Evolutionary conservation across 2,888 invertebrate genomes (phyloP), one percentile per base, ranked within the genome.

Genomic region (Protonemura montana): DNA sequence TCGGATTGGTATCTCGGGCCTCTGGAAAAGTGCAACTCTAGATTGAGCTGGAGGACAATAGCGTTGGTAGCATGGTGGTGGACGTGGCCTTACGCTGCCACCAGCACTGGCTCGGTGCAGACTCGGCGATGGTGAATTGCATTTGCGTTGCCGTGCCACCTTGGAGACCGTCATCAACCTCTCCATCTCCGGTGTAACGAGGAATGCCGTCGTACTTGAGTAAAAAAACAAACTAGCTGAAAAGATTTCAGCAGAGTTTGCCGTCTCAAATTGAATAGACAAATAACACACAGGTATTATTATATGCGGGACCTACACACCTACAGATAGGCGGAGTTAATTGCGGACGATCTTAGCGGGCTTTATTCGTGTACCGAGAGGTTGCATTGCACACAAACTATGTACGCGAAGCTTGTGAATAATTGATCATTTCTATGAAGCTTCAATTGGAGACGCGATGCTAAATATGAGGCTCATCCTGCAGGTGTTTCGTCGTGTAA

Each of bases 141-240:
- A 59, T 59, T 59, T 59, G 59, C 59, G 21, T 59, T 59, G 13
- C 59, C 59, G 1, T 21, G 59, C 59, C 59, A 59, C 59, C 59
- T 59, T 59, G 59, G 59, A 59, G 59, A 2, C 59, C 59, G 59
- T 59, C 13, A 59, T 59, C 16, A 59, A 59, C 59, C 59, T 59
- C 59, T 59, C 59, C 59, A 21, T 35, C 35, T 10, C 5, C 35
- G 5, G 35, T 35, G n/a, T 30, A 27, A 29, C 13, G 27, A 29
- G 81, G 81, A 81, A 81, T 81, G 81, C 81, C 26, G 81, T 81
- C 28, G 81, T 81, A 81, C 81, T 81, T 81, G 81, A 28, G 78
- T 26, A 28, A 28, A 81, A 81, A 78, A 30, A 81, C 26, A n/a
- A 5, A 28, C 30, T 29, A 29, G 81, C 78, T 27, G n/a, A 81